Base-by-base conservation (phyloP, 2,113 vertebrate genomes). In the Chrysemys picta region DNA sequence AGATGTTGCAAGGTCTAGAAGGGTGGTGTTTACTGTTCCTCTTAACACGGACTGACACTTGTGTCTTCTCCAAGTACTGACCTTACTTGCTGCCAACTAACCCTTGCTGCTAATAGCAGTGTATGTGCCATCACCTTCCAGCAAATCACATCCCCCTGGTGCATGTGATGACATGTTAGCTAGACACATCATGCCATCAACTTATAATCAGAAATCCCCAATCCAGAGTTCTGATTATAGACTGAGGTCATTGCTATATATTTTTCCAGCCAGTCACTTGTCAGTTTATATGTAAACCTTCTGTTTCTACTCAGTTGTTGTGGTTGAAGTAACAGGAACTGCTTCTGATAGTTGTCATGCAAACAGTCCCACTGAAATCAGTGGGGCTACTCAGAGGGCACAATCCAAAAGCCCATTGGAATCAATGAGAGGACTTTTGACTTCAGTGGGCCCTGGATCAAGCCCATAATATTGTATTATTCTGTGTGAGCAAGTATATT, bases 71-170 rank as follows among this genome's bases (percentile, higher is more conserved):
- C 69, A 86, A 92, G 80, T 90, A 47, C 53, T 75, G 95, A 75
- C 47, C 79, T 95, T 87, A 96, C 96, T 92, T 95, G 94, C 94
- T 97, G 96, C 94, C 94, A 97, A 82, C 57, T 96, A 80, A 21
- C 89, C 12, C 92, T 89, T 85, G 54, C 84, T 96, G 80, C 84
- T 94, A 82, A 49, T 84, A 75, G 89, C 90, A 91, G 89, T 93
- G 87, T 78, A 92, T 80, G 95, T 95, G 93, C 29, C 62, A n/a
- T 65, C 62, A 65, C 62, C 62, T n/a, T 65, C 31, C 31, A 65
- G 62, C 62, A 65, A 31, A 65, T 17, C 31, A 17, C 31, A n/a
- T 65, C 31, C 31, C 62, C 16, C 31, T n/a, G 31, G 62, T 31
- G 62, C 38, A 75, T 42, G 62, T 65, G 29, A n/a, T 35, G 14